A percentile compares a stretch with the other conserved stretches of the same genome.
These are phyloP conservation scores for Drosophila sucinea DNA, from an alignment of 1,140 invertebrate species.

Conservation along the genomic window DNA sequence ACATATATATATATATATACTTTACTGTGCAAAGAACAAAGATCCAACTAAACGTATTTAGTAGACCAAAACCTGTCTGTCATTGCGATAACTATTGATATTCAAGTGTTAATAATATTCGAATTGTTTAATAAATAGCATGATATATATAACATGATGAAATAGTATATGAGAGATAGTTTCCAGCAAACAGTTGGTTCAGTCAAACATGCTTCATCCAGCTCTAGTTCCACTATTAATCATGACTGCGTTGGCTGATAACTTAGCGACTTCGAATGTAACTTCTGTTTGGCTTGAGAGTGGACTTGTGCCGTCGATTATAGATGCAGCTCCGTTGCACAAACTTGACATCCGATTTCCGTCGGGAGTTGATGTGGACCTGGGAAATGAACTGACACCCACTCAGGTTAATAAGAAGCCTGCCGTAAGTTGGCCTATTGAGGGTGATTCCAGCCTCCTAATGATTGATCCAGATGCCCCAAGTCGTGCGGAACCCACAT, in stretches of 20 bases:
- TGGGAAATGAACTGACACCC: conserved; percentile 91
- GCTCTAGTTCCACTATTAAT: background rate
- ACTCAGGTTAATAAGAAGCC: conserved; percentile 89
- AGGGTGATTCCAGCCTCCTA: conserved; percentile 84
- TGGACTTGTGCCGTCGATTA: background rate
- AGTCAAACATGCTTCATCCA: background rate
- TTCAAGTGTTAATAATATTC: conserved; percentile 80
- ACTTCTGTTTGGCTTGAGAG: background rate
- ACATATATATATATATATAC: conserved; percentile 36
- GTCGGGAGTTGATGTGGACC: conserved; percentile 85
- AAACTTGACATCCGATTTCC: conserved; percentile 52
- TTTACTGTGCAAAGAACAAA: conserved; percentile 60
- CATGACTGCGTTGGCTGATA: background rate
- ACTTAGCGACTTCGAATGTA: background rate
- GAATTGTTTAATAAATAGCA: conserved; percentile 81
- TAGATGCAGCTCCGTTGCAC: background rate
- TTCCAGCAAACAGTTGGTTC: background rate
- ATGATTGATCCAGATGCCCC: conserved; percentile 97
- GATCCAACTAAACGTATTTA: conserved; percentile 61
- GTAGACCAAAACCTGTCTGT: conserved; percentile 71
- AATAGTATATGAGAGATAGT: background rate
- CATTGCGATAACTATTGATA: conserved; percentile 72
- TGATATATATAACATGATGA: conserved; percentile 60
- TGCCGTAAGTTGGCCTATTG: conserved; percentile 85
- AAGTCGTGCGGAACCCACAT: conserved; percentile 89